These are phyloP conservation scores for Esox lucius DNA, from an alignment of 2,797 vertebrate species.

Conservation along the genomic window DNA sequence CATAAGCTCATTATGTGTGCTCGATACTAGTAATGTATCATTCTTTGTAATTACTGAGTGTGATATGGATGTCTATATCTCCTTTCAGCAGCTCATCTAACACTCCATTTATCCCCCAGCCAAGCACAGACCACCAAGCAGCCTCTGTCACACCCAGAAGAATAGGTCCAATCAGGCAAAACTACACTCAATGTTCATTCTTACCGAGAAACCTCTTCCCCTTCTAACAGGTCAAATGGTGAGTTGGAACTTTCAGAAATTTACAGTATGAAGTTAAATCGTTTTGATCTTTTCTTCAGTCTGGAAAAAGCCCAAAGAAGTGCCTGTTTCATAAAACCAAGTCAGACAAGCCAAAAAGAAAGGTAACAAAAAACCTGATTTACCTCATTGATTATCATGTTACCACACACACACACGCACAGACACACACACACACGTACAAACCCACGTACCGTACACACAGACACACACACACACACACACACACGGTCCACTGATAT, in stretches of 20 bases:
- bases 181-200: neutral
- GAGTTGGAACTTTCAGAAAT: neutral
- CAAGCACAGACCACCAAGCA: neutral
- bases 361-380: slow-evolving; percentile 60
- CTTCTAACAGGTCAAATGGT: neutral
- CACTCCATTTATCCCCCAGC: neutral
- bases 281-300: neutral
- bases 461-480: slow-evolving; percentile 54
- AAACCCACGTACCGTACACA: slow-evolving; percentile 54
- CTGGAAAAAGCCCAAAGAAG: neutral
- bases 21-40: slow-evolving; percentile 18
- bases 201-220: neutral
- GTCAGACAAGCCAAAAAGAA: neutral
- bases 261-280: neutral
- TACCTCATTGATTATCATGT: slow-evolving; percentile 71
- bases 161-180: neutral
- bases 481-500: slow-evolving; percentile 62
- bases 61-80: slow-evolving; percentile 2
- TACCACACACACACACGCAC: slow-evolving; percentile 72
- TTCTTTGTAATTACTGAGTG: slow-evolving; percentile 16
- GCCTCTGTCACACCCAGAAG: neutral
- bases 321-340: neutral
- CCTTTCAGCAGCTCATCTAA: neutral
- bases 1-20: slow-evolving; percentile 18
- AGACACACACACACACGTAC: slow-evolving; percentile 57